Evolutionary conservation across 2,797 vertebrate genomes (phyloP).

Genomic region (Moxostoma hubbsi): DNA sequence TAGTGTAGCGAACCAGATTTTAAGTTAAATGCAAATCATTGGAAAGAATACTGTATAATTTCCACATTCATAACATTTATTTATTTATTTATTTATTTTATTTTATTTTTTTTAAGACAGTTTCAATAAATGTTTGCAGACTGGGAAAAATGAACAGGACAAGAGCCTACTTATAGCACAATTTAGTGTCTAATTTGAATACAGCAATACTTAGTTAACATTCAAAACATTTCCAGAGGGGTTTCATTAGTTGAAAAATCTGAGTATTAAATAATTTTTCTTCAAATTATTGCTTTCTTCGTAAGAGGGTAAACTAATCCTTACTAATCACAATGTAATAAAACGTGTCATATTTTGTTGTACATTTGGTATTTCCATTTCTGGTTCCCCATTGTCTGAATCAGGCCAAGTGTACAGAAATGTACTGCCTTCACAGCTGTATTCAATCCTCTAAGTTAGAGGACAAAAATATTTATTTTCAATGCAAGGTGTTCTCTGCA

Average conservation of each 20-base stretch:
- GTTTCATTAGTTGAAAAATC: conserved; percentile 29
- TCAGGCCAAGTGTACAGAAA: conserved; percentile 16
- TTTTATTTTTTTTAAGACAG: not conserved
- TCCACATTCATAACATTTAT: too few species aligned
- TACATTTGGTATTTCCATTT: conserved; percentile 41
- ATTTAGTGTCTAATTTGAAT: conserved; percentile 23
- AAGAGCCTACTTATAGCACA: not conserved
- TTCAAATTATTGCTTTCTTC: conserved; percentile 19
- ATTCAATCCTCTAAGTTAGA: conserved; percentile 24
- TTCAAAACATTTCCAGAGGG: conserved; percentile 34
- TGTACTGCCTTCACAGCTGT: conserved; percentile 9
- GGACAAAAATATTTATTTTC: conserved; percentile 6
- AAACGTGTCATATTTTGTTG: conserved; percentile 37
- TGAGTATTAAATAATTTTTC: conserved; percentile 16
- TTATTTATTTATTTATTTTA: not conserved
- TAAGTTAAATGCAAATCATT: not conserved
- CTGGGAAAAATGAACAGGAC: conserved; percentile 4
- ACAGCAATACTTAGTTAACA: conserved; percentile 13
- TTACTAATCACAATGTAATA: conserved; percentile 36
- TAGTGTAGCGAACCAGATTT: not conserved
- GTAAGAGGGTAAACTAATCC: conserved; percentile 31
- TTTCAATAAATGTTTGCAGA: not conserved
- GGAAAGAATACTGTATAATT: not conserved
- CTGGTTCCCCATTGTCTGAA: conserved; percentile 2
- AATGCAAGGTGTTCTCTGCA: not conserved